Evolutionary conservation across 2,113 vertebrate genomes (phyloP).

Genomic region (Pseudolaguvia tuberculata): DNA sequence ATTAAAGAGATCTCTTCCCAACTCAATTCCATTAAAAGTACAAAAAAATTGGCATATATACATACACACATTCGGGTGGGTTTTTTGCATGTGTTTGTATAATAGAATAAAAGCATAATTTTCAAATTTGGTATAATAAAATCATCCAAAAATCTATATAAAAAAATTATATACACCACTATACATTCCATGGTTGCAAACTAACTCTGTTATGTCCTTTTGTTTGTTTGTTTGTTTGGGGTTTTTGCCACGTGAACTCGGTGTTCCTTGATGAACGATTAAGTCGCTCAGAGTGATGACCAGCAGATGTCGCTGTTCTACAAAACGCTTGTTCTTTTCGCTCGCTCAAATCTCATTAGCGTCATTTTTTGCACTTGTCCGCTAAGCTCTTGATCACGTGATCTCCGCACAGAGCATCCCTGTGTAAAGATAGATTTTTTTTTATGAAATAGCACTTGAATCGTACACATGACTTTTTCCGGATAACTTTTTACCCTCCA

Average conservation of each 20-base stretch:
- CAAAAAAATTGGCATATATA: no score
- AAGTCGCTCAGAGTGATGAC: conserved; percentile 1
- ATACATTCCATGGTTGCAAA: conserved; percentile 82
- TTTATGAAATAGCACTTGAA: conserved; percentile 58
- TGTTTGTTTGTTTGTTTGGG: conserved; percentile 60
- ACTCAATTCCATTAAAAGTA: no score
- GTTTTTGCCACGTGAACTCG: no score
- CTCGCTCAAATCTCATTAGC: background rate
- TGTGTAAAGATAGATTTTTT: background rate
- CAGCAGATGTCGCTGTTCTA: background rate
- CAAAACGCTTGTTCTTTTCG: background rate
- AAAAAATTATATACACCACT: conserved; percentile 62
- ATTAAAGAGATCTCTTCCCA: no score
- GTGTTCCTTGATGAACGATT: conserved; percentile 1
- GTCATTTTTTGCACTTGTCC: no score
- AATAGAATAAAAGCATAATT: conserved; percentile 77
- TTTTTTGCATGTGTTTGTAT: conserved; percentile 87
- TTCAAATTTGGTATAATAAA: conserved; percentile 66
- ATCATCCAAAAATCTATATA: conserved; percentile 28
- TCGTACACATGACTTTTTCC: background rate
- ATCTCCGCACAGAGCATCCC: background rate
- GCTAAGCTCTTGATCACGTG: background rate
- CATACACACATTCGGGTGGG: no score
- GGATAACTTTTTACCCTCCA: background rate
- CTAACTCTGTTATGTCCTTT: conserved; percentile 80